Evolutionary conservation across 2,113 vertebrate genomes (phyloP).

Genomic region (Psephotus haematonotus): DNA sequence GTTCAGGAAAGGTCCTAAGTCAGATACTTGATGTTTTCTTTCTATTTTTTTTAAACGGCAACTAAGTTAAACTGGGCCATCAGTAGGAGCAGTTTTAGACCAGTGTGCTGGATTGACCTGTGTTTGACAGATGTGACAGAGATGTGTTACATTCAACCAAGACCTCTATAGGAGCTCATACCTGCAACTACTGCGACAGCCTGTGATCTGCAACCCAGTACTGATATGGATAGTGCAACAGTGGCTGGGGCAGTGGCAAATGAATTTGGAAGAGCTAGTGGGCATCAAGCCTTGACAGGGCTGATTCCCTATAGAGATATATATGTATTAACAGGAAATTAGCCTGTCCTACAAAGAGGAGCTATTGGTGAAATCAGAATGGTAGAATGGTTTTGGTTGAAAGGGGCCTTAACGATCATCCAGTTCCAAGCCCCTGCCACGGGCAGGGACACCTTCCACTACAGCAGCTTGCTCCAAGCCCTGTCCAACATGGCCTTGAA

Average conservation of each 20-base stretch:
- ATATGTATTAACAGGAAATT: background rate
- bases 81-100: background rate
- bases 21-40: background rate
- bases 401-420: background rate
- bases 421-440: background rate
- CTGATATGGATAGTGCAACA: rapidly evolving
- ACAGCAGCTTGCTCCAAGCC: background rate
- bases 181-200: background rate
- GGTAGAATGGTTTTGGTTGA: background rate
- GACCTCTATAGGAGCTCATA: background rate
- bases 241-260: background rate
- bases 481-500: background rate
- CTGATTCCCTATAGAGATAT: background rate
- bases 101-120: background rate
- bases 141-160: background rate
- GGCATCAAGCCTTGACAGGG: background rate
- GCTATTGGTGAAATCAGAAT: background rate
- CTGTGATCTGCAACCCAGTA: background rate
- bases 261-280: background rate
- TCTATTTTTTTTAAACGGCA: background rate
- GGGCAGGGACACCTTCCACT: background rate
- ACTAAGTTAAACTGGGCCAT: background rate
- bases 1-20: background rate
- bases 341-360: background rate
- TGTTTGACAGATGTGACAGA: background rate